phyloP scores from a whole-genome alignment of 2,797 vertebrate genomes.

The Chelon auratus region DNA sequence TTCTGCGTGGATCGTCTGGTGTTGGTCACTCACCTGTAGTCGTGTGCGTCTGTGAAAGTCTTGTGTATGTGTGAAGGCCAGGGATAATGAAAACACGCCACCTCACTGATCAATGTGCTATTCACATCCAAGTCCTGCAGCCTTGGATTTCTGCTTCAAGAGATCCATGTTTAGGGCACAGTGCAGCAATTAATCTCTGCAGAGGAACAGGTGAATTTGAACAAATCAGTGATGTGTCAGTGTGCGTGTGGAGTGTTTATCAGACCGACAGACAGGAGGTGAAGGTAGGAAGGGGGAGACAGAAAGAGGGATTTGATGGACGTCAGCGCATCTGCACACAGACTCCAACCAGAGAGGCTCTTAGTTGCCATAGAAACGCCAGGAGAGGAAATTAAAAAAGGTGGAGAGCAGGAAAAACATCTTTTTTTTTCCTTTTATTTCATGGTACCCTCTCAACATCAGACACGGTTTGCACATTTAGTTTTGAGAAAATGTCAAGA shows the following conservation, averaged over 20 bases:
- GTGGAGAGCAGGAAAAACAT: constrained; percentile 49
- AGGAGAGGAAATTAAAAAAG: constrained; percentile 77
- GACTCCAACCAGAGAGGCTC: constrained; percentile 74
- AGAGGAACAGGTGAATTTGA: constrained; percentile 30
- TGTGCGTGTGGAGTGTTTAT: constrained; percentile 12
- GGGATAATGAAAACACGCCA: neutral
- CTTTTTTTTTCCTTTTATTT: constrained; percentile 17
- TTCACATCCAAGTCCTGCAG: constrained; percentile 5
- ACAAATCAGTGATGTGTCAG: constrained; percentile 19
- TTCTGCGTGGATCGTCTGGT: neutral
- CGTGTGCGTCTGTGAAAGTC: neutral
- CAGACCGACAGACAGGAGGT: constrained; percentile 18
- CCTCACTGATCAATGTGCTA: neutral
- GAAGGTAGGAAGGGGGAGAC: constrained; percentile 25
- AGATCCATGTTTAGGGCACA: neutral
- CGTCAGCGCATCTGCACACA: constrained; percentile 62
- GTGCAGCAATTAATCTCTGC: neutral
- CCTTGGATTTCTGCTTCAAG: constrained; percentile 4
- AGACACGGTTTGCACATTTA: too few species aligned
- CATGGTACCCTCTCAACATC: too few species aligned
- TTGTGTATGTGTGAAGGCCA: neutral
- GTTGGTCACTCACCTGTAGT: constrained; percentile 3
- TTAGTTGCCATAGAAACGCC: constrained; percentile 86
- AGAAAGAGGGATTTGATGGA: constrained; percentile 68
- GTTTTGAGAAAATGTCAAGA: too few species aligned